Percentiles rank a stretch among this genome's conserved stretches.
These are phyloP conservation scores for Amphipoea lucens DNA, from an alignment of 2,888 invertebrate genomes.

Conservation along the genomic window DNA sequence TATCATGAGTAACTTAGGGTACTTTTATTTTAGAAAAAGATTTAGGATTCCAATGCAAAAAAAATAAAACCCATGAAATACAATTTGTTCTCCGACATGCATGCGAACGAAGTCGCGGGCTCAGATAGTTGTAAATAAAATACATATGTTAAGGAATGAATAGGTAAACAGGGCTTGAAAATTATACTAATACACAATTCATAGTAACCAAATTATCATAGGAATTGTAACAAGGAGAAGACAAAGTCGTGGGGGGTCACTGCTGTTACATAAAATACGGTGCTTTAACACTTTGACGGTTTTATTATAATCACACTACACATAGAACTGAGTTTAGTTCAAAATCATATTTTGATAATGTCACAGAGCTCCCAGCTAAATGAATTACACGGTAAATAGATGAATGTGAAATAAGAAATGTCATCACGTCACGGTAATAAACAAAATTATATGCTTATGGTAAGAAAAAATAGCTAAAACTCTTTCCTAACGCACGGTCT, in stretches of 20 bases:
- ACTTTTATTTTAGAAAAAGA: background rate
- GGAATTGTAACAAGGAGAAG: slow-evolving; percentile 46
- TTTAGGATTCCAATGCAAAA: background rate
- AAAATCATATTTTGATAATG: slow-evolving; percentile 27
- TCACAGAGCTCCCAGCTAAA: background rate
- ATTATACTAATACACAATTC: slow-evolving; percentile 28
- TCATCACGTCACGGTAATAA: slow-evolving; percentile 7
- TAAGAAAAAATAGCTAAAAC: slow-evolving; percentile 11
- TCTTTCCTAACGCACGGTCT: slow-evolving; percentile 28
- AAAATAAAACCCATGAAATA: background rate
- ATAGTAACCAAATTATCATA: slow-evolving; percentile 44
- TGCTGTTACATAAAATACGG: slow-evolving; percentile 44
- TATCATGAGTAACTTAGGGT: background rate
- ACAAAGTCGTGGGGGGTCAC: slow-evolving; percentile 52
- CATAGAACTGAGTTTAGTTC: slow-evolving; percentile 14
- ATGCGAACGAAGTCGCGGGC: no score
- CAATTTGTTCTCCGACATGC: no score
- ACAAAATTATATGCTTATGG: slow-evolving; percentile 12
- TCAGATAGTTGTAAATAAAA: slow-evolving; percentile 4
- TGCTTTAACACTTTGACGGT: slow-evolving; percentile 32
- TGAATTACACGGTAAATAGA: slow-evolving; percentile 17
- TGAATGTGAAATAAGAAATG: slow-evolving; percentile 9
- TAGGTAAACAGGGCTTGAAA: slow-evolving; percentile 15
- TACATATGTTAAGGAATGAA: slow-evolving; percentile 1
- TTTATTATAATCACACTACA: slow-evolving; percentile 36